Evolutionary conservation across 2,797 vertebrate genomes (phyloP).

Genomic region (Mus caroli): DNA sequence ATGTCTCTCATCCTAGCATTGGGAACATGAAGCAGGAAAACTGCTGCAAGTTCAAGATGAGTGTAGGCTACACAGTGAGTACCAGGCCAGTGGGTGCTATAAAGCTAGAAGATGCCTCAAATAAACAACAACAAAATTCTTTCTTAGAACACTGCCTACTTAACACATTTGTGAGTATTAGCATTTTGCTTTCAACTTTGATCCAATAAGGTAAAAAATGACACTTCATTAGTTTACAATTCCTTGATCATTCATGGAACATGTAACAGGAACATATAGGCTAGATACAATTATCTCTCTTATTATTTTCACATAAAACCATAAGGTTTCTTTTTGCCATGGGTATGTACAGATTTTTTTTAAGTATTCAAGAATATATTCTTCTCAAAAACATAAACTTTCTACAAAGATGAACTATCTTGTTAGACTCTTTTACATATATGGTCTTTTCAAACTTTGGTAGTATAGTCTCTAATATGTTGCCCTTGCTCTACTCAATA

Average conservation of each 20-base stretch:
- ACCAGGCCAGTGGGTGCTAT: neutral
- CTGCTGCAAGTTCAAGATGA: neutral
- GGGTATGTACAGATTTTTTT: neutral
- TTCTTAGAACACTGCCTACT: constrained; percentile 11
- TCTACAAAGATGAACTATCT: constrained; percentile 15
- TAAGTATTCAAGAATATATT: constrained; percentile 39
- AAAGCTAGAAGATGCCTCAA: neutral
- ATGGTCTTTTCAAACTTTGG: neutral
- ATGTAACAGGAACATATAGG: neutral
- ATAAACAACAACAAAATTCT: neutral
- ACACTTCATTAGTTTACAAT: constrained; percentile 19
- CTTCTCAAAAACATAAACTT: constrained; percentile 49
- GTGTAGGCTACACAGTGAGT: neutral
- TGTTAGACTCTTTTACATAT: constrained; percentile 21
- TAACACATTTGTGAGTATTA: constrained; percentile 18
- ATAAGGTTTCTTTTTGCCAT: constrained; percentile 23
- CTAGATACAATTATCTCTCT: neutral
- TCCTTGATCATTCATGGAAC: constrained; percentile 4
- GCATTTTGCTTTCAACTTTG: constrained; percentile 52
- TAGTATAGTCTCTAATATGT: neutral
- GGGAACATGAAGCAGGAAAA: neutral
- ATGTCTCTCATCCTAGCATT: neutral
- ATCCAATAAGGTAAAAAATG: constrained; percentile 41
- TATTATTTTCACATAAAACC: constrained; percentile 33
- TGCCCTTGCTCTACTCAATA: neutral